Evolutionary conservation across 2,113 vertebrate species (phyloP).

Genomic region (Ursus arctos): DNA sequence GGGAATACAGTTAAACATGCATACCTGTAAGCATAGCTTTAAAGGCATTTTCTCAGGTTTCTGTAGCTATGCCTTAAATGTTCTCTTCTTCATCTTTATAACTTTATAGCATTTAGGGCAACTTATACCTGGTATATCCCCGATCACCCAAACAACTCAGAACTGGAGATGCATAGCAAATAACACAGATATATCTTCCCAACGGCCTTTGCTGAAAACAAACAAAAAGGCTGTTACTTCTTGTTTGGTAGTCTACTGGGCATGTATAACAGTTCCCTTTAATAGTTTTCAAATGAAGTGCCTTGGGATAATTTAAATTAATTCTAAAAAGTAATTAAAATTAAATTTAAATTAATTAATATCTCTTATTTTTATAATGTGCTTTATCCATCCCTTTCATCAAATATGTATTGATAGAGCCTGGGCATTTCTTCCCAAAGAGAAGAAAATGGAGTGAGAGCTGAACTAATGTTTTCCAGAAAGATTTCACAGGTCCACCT

Average conservation of each 20-base stretch:
- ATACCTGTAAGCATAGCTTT: background rate
- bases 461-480: background rate
- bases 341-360: slow-evolving; percentile 26
- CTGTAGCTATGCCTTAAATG: background rate
- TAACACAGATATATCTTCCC: background rate
- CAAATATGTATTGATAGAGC: background rate
- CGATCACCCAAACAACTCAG: background rate
- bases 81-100: background rate
- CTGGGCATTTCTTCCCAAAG: background rate
- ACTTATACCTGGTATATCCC: background rate
- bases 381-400: background rate
- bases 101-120: background rate
- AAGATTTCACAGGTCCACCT: background rate
- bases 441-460: background rate
- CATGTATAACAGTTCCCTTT: background rate
- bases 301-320: background rate
- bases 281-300: background rate
- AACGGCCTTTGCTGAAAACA: background rate
- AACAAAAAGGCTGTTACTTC: background rate
- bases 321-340: background rate
- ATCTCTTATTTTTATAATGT: background rate
- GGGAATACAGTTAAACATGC: background rate
- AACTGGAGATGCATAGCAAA: background rate
- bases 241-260: background rate
- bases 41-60: background rate